These are phyloP conservation scores for Pluvianellus socialis DNA, from an alignment of 2,113 vertebrate species.

Conservation along the genomic window DNA sequence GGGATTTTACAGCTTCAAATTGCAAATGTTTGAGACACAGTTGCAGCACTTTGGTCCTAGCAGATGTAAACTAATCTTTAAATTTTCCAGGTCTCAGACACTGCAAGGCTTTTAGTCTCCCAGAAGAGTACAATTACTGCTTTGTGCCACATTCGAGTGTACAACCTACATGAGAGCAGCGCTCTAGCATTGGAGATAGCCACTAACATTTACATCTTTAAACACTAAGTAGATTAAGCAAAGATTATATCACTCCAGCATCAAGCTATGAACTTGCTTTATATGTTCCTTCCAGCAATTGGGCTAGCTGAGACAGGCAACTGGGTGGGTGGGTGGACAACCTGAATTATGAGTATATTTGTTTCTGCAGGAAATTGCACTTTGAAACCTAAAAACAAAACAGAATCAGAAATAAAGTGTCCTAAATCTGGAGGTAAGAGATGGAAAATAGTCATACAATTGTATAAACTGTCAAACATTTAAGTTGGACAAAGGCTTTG, in stretches of 20 bases:
- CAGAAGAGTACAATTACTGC: neutral
- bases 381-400: constrained; percentile 40
- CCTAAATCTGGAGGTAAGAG: neutral
- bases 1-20: constrained; percentile 32
- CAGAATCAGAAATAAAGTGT: neutral
- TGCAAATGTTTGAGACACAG: neutral
- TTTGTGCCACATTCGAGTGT: neutral
- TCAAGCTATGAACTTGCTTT: constrained; percentile 44
- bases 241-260: constrained; percentile 52
- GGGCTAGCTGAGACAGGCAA: constrained; percentile 71
- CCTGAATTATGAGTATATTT: constrained; percentile 12
- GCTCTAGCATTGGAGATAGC: neutral
- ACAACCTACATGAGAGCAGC: neutral
- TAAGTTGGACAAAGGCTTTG: constrained; percentile 18
- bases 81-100: neutral
- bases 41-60: constrained; percentile 18
- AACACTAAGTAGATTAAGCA: constrained; percentile 28
- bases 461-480: neutral
- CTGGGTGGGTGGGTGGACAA: constrained; percentile 36
- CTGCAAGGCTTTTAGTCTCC: neutral
- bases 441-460: neutral
- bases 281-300: constrained; percentile 58
- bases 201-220: neutral
- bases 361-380: constrained; percentile 37
- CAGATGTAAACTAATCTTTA: constrained; percentile 16